Evolutionary conservation across 1,140 invertebrate genomes (phyloP).

Genomic region (Helicoverpa zea): DNA sequence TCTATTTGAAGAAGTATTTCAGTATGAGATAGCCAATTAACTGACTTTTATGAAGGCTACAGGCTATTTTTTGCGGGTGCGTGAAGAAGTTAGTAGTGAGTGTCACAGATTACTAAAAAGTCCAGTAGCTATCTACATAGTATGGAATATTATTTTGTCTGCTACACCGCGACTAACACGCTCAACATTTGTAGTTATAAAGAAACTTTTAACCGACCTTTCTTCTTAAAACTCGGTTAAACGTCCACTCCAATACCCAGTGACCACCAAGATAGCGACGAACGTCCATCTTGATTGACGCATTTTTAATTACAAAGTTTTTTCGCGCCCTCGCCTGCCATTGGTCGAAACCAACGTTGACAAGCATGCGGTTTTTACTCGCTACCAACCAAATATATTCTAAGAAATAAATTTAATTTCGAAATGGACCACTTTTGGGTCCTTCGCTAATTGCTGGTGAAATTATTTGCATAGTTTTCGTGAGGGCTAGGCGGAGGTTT

Average conservation of each 20-base stretch:
- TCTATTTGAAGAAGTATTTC: no score
- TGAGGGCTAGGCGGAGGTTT: no score
- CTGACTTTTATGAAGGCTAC: no score
- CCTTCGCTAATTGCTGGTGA: not conserved
- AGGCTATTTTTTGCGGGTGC: no score
- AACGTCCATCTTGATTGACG: constrained; percentile 25
- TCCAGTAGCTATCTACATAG: no score
- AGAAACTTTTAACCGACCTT: no score
- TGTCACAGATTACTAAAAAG: no score
- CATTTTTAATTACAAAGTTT: constrained; percentile 46
- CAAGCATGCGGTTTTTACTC: constrained; percentile 9
- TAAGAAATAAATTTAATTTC: constrained; percentile 23
- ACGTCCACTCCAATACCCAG: not conserved
- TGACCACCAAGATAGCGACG: not conserved
- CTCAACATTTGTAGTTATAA: no score
- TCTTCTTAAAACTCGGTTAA: not conserved
- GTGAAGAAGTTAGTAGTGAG: no score
- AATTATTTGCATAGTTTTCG: not conserved
- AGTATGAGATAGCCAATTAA: no score
- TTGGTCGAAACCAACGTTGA: constrained; percentile 20
- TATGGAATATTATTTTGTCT: no score
- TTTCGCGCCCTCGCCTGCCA: constrained; percentile 8
- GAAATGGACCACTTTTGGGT: not conserved
- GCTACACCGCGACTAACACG: no score
- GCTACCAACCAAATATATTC: not conserved